Percentiles rank a stretch among this genome's conserved stretches.
phyloP scores from a whole-genome alignment of 2,113 vertebrate species.

The Pelvicachromis taeniatus region DNA sequence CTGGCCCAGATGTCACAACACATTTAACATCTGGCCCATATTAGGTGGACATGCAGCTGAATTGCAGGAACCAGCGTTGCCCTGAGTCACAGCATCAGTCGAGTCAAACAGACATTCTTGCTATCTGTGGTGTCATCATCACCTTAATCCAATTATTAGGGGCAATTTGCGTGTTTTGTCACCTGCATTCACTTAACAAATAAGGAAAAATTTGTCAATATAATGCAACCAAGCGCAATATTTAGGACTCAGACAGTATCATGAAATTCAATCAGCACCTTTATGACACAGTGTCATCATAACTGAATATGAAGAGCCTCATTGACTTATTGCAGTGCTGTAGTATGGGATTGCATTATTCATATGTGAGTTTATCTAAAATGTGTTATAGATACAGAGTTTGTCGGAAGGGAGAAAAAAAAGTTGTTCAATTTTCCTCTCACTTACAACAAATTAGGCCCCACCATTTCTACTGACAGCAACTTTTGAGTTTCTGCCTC shows the following conservation, averaged over 20 bases:
- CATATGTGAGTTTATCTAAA: not conserved
- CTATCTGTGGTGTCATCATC: not conserved
- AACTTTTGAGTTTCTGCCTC: not conserved
- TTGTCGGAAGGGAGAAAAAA: not conserved
- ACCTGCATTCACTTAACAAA: not conserved
- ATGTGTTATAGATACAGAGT: not conserved
- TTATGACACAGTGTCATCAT: not conserved
- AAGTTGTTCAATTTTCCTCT: not conserved
- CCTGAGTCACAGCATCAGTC: not conserved
- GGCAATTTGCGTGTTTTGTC: not conserved
- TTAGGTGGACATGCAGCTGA: not conserved
- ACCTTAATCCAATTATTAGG: not conserved
- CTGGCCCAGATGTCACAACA: not conserved
- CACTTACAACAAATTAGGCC: not conserved
- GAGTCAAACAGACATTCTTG: not conserved
- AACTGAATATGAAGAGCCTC: not conserved
- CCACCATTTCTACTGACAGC: constrained; percentile 5
- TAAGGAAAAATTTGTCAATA: not conserved
- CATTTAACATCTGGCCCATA: not conserved
- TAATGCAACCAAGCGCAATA: not conserved
- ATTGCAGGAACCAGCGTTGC: not conserved
- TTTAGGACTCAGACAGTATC: not conserved
- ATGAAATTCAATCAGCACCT: not conserved
- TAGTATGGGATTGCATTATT: not conserved
- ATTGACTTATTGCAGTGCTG: not conserved